Conservation (phyloP, 2,888 invertebrate genomes). For the Parnassius smintheus region DNA sequence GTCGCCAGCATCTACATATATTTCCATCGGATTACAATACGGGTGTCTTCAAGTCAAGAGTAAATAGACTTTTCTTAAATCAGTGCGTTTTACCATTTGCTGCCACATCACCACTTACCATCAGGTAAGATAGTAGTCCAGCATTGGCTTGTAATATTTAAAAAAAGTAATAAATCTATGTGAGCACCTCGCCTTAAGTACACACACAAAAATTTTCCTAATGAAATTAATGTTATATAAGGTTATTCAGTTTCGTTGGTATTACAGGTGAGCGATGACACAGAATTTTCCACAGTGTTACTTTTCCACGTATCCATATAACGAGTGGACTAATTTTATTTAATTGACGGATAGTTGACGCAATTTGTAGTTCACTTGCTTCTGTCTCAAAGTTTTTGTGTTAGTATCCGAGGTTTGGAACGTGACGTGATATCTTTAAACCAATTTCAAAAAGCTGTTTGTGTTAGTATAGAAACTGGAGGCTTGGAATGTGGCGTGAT, state of each 20-base stretch:
- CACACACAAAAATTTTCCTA: neutral
- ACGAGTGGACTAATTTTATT: neutral
- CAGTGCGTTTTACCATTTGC: too few relatives aligned
- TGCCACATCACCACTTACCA: too few relatives aligned
- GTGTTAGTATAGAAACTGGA: neutral
- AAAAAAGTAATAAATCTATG: too few relatives aligned
- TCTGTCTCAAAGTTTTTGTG: neutral
- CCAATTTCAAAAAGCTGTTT: neutral
- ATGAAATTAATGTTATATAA: neutral
- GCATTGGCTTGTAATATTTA: too few relatives aligned
- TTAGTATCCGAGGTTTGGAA: neutral
- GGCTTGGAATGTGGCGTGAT: neutral
- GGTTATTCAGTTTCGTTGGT: neutral
- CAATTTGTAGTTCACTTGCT: neutral
- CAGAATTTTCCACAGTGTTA: constrained; percentile 1
- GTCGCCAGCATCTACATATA: too few relatives aligned
- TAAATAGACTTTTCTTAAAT: too few relatives aligned
- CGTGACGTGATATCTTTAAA: neutral
- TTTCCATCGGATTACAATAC: too few relatives aligned
- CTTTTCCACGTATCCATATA: neutral
- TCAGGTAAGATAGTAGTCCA: too few relatives aligned
- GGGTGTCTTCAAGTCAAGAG: too few relatives aligned
- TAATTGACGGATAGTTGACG: neutral
- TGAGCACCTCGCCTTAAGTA: too few relatives aligned
- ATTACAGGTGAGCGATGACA: neutral